Evolutionary conservation across 2,797 vertebrate species (phyloP).

Genomic region (Octomys mimax): DNA sequence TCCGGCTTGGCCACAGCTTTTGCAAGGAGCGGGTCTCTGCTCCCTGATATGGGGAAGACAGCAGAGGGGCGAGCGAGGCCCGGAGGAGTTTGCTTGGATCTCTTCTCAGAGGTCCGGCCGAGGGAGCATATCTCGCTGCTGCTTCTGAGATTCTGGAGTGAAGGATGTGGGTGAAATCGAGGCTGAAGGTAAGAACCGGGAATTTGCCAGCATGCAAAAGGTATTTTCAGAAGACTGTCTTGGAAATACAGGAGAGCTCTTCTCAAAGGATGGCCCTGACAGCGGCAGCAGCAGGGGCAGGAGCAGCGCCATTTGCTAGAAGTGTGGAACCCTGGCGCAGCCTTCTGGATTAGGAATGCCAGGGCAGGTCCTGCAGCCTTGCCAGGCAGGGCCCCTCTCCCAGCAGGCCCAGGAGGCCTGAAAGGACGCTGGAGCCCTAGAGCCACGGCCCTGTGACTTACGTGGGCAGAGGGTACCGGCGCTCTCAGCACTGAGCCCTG

Average conservation of each 20-base stretch:
- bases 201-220: no score
- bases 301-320: background rate
- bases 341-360: background rate
- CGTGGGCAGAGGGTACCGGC: rapidly evolving
- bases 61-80: rapidly evolving
- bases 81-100: background rate
- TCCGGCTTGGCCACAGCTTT: background rate
- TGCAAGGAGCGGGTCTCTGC: no score
- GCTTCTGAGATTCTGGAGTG: background rate
- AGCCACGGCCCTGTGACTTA: rapidly evolving
- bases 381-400: background rate
- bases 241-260: background rate
- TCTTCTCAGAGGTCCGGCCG: background rate
- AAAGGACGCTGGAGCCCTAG: rapidly evolving
- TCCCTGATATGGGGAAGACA: background rate
- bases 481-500: background rate
- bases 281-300: no score
- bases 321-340: no score
- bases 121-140: no score
- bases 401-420: rapidly evolving
- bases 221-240: no score
- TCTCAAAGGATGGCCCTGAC: background rate
- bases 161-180: background rate
- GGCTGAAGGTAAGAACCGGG: no score
- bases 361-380: rapidly evolving